Evolutionary conservation across 1,140 invertebrate species (phyloP), one percentile per base, ranked within the genome.

Genomic region (Solenopsis invicta): DNA sequence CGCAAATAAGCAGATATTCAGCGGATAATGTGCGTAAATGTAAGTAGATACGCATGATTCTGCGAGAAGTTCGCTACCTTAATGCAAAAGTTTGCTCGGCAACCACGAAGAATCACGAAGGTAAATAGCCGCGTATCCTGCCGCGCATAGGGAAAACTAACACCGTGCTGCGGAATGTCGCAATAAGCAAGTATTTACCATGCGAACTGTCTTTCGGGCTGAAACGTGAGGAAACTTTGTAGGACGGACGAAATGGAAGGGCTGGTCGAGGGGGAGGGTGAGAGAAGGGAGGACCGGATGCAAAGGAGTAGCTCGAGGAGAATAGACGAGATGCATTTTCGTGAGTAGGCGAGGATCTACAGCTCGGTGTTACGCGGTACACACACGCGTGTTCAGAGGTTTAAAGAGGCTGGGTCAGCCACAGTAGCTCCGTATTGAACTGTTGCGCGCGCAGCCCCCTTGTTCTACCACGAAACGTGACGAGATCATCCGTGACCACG

Each of bases 371-470:
- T 69, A 78, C 56, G 66, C 61, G 52, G 34, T 48, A 71, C 74
- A 87, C 59, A 77, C 81, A 86, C 85, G 87, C 69, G 50, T 89
- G 71, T 77, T 50, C 56, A 29, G 85, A 61, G 56, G 18, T 52
- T 84, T 37, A 71, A 85, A 85, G 86, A 87, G 89, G 86, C 76
- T 87, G 90, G 89, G 72, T 87, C 86, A 62, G 34, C 41, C 41
- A 45, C 45, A 29, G 80, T 64, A 41, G 72, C 66, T 89, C 86
- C 86, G 91, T 95, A 95, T 95, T 93, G 95, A 95, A 93, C 95
- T 93, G 94, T 80, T 95, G 95, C 95, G 95, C 94, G 94, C 92
- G 94, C 93, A 94, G 69, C 88, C 77, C 76, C 87, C 89, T 72
- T 62, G 61, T 84, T 85, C 64, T 82, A 84, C 74, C 78, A 71